Conservation (phyloP, 35 echinoderm and acorn worm species). For the Holothuria glaberrima region DNA sequence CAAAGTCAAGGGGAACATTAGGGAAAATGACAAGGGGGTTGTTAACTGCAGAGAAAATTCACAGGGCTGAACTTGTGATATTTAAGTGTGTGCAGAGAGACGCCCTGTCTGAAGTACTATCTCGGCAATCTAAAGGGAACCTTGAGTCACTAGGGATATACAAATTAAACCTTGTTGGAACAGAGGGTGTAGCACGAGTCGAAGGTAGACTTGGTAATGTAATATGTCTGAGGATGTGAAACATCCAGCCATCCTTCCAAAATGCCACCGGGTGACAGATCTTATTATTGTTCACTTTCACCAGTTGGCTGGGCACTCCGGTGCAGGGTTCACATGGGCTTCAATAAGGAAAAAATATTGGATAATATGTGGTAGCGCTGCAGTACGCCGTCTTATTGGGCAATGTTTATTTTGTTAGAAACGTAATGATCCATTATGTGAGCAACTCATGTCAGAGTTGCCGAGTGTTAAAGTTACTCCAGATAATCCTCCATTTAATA, state of each 20-base stretch:
- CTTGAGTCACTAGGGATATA: background rate
- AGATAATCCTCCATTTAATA: constrained; percentile 58
- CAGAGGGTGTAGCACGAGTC: background rate
- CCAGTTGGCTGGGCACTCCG: constrained; percentile 41
- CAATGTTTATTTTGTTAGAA: constrained; percentile 60
- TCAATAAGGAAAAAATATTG: constrained; percentile 62
- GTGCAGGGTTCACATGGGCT: constrained; percentile 56
- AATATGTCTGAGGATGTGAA: constrained; percentile 3
- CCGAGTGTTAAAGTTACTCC: constrained; percentile 54
- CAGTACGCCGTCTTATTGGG: constrained; percentile 47
- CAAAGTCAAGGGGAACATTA: background rate
- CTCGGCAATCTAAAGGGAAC: background rate
- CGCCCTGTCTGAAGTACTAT: background rate
- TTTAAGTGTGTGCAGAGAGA: background rate
- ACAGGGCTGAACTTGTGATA: constrained; percentile 15
- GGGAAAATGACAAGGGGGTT: background rate
- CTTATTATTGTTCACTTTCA: constrained; percentile 37
- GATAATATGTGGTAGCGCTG: constrained; percentile 55
- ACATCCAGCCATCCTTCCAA: constrained; percentile 66
- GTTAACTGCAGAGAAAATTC: background rate
- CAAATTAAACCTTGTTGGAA: background rate
- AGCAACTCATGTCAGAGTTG: constrained; percentile 53
- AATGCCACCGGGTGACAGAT: constrained; percentile 42
- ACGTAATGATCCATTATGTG: background rate
- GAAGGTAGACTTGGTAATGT: background rate